Base-by-base conservation (phyloP, 2,797 vertebrate species). In the Alcedo atthis region DNA sequence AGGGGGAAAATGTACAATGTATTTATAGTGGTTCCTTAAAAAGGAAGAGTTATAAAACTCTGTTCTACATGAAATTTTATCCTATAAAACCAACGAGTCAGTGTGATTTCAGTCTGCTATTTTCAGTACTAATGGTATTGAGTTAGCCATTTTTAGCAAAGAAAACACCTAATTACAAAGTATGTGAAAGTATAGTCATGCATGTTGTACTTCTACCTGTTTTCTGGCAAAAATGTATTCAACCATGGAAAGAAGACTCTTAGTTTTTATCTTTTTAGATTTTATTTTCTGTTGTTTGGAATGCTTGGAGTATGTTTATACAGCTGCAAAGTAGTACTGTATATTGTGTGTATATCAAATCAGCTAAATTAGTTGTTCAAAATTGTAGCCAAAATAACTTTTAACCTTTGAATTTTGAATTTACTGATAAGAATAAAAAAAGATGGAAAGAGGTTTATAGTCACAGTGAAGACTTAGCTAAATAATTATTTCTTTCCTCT, bases 151-250 rank as follows among this genome's bases (percentile, higher is more conserved):
- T 94, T 95, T 96, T 96, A 95, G 90, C 77, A 79, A 92, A 61
- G 70, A 84, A 96, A 93, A 86, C 76, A 85, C 49, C 89, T 92
- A 96, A 97, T 95, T 96, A 95, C 51, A 67, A 88, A 87, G 73
- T 93, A 67, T 69, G 14, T 86, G 73, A 64, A 94, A 96, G 84
- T 85, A 59, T 79, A 18, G 5, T 81, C 40, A 40, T 81, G 28
- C 61, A 59, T 77, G 76, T 89, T 90, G 63, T 87, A 57, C 61
- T 91, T 88, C 83, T 96, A 92, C 93, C 67, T 82, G 42, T 76
- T 81, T 95, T 45, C 75, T 81, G 90, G 30, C 10, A 43, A 67
- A 93, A 84, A 83, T 12, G 80, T 25, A 4, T 76, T 91, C 76
- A 95, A 51, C 54, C 17, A 54, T 70, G 63, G 71, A 8, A 46